These are phyloP conservation scores for Meteorus colon DNA, from an alignment of 2,888 invertebrate species.

Conservation along the genomic window DNA sequence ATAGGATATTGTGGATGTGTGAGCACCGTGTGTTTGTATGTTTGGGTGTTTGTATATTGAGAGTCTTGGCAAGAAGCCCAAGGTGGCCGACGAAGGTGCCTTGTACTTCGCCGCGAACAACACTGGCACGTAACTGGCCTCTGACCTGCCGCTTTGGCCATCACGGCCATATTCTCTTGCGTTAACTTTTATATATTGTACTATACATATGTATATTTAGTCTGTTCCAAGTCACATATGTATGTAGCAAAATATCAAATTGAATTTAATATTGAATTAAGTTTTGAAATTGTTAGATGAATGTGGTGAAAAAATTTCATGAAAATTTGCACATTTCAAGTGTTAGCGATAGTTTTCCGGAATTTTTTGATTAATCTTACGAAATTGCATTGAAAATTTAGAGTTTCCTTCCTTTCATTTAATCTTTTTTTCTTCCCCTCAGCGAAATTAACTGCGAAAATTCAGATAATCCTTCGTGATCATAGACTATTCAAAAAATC, in stretches of 20 bases:
- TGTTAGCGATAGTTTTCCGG: no score
- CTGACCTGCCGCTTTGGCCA: slow-evolving; percentile 57
- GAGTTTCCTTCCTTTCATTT: no score
- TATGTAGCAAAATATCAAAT: neutral
- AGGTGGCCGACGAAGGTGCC: slow-evolving; percentile 5
- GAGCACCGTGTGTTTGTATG: neutral
- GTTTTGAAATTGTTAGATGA: neutral
- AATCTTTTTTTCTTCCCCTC: no score
- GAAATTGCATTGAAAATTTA: no score
- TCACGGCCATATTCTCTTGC: slow-evolving; percentile 51
- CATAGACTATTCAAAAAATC: no score
- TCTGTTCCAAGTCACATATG: no score
- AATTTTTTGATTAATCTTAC: no score
- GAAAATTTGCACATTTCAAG: neutral
- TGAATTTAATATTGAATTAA: neutral
- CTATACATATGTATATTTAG: neutral
- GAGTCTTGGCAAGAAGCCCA: slow-evolving; percentile 18
- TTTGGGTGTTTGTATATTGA: slow-evolving; percentile 56
- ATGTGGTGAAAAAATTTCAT: neutral
- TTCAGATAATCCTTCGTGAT: no score
- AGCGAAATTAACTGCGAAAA: no score
- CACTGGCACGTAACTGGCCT: slow-evolving; percentile 69
- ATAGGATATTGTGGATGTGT: neutral
- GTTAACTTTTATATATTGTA: slow-evolving; percentile 40
- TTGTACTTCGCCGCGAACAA: slow-evolving; percentile 34